phyloP scores from a whole-genome alignment of 2,888 invertebrate genomes.

The Corythucha ciliata region DNA sequence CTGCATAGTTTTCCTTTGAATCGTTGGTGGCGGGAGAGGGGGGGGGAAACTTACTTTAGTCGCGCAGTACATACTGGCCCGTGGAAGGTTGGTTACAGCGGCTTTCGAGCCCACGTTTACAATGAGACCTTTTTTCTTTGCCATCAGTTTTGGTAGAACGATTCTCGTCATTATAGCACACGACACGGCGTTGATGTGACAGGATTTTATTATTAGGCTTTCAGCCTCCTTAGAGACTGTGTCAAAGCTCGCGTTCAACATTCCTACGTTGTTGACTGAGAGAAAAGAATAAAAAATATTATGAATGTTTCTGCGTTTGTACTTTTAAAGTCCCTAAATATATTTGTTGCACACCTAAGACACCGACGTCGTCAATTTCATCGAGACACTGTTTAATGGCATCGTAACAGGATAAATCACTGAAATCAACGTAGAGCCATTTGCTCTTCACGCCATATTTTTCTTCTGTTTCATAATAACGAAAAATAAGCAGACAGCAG shows the following conservation, averaged over 20 bases:
- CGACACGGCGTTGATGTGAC: constrained; percentile 11
- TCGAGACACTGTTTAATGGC: not conserved
- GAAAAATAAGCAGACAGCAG: not conserved
- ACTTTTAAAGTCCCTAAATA: not conserved
- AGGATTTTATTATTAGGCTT: constrained; percentile 2
- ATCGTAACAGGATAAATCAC: not conserved
- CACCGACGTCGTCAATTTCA: constrained; percentile 8
- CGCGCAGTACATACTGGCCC: not conserved
- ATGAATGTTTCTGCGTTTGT: not conserved
- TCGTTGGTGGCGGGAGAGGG: too few species aligned
- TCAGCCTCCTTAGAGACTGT: not conserved
- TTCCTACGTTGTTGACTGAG: constrained; percentile 17
- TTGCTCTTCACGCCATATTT: constrained; percentile 10
- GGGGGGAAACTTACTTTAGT: constrained; percentile 13
- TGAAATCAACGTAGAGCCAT: constrained; percentile 11
- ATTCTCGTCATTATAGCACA: constrained; percentile 14
- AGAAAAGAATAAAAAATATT: not conserved
- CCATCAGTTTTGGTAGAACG: constrained; percentile 6
- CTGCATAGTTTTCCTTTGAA: too few species aligned
- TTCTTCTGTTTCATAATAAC: not conserved
- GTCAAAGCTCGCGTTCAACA: not conserved
- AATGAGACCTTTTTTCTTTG: constrained; percentile 9
- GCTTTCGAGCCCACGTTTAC: constrained; percentile 13
- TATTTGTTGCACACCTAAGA: constrained; percentile 5
- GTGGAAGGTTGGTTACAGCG: constrained; percentile 2